phyloP scores from a whole-genome alignment of 23 tunicate genomes.

The Pegea sp. region DNA sequence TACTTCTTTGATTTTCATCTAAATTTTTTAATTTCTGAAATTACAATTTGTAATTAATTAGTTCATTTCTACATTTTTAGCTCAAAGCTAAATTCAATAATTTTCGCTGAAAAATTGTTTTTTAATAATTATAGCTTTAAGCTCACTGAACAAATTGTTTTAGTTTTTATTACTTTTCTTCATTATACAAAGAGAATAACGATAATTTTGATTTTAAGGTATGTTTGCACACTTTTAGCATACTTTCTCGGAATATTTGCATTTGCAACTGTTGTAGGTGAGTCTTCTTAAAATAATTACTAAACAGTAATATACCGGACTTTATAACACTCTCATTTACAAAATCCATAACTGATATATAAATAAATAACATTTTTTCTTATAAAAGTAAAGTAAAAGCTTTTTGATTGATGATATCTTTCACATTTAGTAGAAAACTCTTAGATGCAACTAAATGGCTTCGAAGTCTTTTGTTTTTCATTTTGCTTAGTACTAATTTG shows the following conservation, averaged over 20 bases:
- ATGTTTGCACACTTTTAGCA: slow-evolving; percentile 68
- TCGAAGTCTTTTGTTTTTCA: too few species aligned
- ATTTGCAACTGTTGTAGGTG: slow-evolving; percentile 89
- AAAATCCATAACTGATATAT: too few species aligned
- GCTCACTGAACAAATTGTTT: not conserved
- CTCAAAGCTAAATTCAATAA: not conserved
- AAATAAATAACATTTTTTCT: too few species aligned
- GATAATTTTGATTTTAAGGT: slow-evolving; percentile 10
- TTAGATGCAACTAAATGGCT: too few species aligned
- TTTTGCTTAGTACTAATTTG: too few species aligned
- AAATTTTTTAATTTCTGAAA: not conserved
- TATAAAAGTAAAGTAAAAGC: too few species aligned
- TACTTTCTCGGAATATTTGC: slow-evolving; percentile 81
- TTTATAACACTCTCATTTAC: too few species aligned
- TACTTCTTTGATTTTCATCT: not conserved
- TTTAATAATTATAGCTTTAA: not conserved
- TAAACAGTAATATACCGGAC: too few species aligned
- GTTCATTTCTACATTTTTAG: not conserved
- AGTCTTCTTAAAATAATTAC: too few species aligned
- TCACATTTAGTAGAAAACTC: too few species aligned
- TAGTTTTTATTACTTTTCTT: not conserved
- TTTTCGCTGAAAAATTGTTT: not conserved
- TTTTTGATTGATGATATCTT: too few species aligned
- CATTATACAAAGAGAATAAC: not conserved
- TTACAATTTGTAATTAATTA: not conserved